Evolutionary conservation across 2,113 vertebrate species (phyloP).

Genomic region (Tichodroma muraria): DNA sequence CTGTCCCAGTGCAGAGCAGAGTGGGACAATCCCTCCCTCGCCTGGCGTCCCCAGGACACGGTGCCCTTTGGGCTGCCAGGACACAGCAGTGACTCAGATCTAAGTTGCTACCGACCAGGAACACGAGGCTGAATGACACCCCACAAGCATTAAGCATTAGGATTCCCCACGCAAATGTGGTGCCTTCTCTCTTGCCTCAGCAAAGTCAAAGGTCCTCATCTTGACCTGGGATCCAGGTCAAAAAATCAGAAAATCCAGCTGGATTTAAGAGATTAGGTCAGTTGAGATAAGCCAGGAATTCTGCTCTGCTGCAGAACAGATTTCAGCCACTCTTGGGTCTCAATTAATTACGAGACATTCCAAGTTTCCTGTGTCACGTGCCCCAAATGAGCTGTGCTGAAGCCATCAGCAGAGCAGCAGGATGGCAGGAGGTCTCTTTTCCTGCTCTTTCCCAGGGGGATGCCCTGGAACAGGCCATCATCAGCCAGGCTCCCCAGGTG

Average conservation of each 20-base stretch:
- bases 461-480: constrained; percentile 91
- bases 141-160: rapidly evolving
- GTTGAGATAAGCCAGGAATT: background rate
- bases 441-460: constrained; percentile 76
- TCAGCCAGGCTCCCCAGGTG: constrained; percentile 93
- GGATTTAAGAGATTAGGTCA: background rate
- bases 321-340: background rate
- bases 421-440: background rate
- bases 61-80: background rate
- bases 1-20: background rate
- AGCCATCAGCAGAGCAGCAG: background rate
- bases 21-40: background rate
- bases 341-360: rapidly evolving
- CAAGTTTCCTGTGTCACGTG: background rate
- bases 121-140: background rate
- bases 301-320: background rate
- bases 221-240: too few species aligned
- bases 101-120: rapidly evolving
- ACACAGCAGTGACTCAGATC: background rate
- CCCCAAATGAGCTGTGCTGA: background rate
- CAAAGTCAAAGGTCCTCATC: background rate
- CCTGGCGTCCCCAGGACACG: background rate
- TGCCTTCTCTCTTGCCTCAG: background rate
- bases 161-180: rapidly evolving
- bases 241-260: too few species aligned